These are phyloP conservation scores for Shinisaurus crocodilurus DNA, from an alignment of 2,113 vertebrate genomes.

Conservation along the genomic window DNA sequence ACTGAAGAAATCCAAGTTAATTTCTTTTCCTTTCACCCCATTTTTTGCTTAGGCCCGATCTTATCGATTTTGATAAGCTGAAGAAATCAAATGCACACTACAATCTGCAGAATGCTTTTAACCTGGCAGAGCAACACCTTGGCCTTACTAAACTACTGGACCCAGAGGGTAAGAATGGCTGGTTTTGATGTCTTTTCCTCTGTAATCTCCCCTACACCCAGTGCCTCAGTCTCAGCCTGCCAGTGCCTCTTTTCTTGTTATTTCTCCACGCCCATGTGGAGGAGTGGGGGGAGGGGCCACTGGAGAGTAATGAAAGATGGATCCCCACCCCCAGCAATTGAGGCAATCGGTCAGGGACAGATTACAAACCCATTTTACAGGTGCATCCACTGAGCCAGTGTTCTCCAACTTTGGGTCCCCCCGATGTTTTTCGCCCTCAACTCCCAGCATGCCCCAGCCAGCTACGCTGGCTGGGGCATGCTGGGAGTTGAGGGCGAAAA, in stretches of 20 bases:
- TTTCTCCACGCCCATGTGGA: neutral
- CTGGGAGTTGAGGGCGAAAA: no score
- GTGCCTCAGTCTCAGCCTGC: no score
- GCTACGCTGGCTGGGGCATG: no score
- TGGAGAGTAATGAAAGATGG: neutral
- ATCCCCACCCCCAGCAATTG: neutral
- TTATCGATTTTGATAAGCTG: constrained; percentile 97
- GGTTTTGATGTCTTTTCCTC: neutral
- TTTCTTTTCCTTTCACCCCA: constrained; percentile 9
- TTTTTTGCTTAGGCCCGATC: constrained; percentile 85
- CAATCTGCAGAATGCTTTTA: constrained; percentile 98
- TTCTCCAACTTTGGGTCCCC: no score
- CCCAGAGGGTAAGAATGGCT: constrained; percentile 87
- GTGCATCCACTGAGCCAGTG: neutral
- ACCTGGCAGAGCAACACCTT: constrained; percentile 95
- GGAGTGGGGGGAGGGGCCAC: neutral
- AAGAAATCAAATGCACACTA: constrained; percentile 98
- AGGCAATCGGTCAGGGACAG: neutral
- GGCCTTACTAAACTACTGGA: constrained; percentile 95
- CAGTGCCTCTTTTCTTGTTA: constrained; percentile 20
- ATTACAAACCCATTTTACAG: neutral
- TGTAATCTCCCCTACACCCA: neutral
- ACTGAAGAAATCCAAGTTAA: constrained; percentile 46
- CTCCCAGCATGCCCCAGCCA: no score
- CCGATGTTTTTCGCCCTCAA: no score